Percentiles rank a stretch among this genome's conserved stretches.
These are phyloP conservation scores for Spinus pinus DNA, from an alignment of 2,797 vertebrate species.

Conservation along the genomic window DNA sequence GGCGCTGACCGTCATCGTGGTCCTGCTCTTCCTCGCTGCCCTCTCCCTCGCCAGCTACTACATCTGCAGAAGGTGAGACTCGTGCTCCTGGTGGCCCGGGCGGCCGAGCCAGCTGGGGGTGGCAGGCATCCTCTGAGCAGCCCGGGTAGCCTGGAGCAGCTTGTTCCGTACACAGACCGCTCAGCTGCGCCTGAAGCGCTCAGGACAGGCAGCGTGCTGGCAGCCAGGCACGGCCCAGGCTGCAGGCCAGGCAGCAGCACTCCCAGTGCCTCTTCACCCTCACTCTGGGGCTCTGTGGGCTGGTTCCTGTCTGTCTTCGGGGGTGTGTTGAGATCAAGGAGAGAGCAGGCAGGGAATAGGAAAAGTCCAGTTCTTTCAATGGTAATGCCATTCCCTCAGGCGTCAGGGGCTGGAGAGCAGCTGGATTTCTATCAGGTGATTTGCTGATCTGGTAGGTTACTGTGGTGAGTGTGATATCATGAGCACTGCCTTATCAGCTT, in stretches of 20 bases:
- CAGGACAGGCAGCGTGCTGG: accelerated
- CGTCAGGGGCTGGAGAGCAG: not conserved
- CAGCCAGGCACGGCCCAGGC: accelerated
- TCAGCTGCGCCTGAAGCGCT: accelerated
- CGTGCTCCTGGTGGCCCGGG: accelerated
- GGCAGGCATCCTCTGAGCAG: not conserved
- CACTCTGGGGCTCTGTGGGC: accelerated
- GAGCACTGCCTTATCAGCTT: not conserved
- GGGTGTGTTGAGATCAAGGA: not conserved
- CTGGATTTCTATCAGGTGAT: not conserved
- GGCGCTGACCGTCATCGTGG: slow-evolving; percentile 68
- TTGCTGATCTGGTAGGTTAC: not conserved
- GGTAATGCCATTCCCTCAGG: not conserved
- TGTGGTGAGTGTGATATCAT: not conserved
- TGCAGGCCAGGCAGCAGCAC: not conserved
- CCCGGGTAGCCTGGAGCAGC: accelerated
- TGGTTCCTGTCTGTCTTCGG: not conserved
- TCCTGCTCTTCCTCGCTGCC: slow-evolving; percentile 59
- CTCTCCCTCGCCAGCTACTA: slow-evolving; percentile 61
- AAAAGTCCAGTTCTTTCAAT: not conserved
- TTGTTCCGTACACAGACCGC: accelerated
- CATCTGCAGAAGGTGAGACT: slow-evolving; percentile 74
- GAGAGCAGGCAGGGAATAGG: not conserved
- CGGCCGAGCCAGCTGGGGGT: accelerated
- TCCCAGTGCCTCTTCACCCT: not conserved